Conservation (phyloP, 2,888 invertebrate species). For the Drosophila macrothrix region DNA sequence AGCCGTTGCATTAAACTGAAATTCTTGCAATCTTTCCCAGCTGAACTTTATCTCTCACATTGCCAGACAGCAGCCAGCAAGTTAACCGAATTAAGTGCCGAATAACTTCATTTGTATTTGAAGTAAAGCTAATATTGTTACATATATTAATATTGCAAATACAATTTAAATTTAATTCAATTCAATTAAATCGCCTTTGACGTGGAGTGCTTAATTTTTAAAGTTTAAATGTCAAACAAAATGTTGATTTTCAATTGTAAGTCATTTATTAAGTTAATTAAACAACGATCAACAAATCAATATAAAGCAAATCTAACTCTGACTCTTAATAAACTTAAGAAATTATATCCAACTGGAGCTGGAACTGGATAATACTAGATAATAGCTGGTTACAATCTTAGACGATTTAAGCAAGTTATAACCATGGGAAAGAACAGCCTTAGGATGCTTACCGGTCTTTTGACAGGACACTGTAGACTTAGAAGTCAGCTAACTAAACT, state of each 20-base stretch:
- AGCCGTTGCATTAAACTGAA: slow-evolving; percentile 40
- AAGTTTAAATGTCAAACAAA: background rate
- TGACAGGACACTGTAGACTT: no score
- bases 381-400: no score
- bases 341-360: no score
- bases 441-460: no score
- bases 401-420: no score
- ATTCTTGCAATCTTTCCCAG: slow-evolving; percentile 45
- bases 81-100: background rate
- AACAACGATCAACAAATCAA: no score
- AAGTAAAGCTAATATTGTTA: background rate
- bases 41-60: slow-evolving; percentile 17
- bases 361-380: no score
- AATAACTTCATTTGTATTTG: background rate
- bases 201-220: background rate
- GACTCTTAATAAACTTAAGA: no score
- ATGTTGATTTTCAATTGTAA: background rate
- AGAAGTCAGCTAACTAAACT: no score
- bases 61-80: background rate
- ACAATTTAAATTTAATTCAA: background rate
- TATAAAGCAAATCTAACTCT: no score
- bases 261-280: background rate
- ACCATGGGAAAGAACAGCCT: no score
- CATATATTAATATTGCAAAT: background rate
- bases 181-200: background rate